Conservation (phyloP, 2,797 vertebrate genomes). For the Fringilla coelebs region DNA sequence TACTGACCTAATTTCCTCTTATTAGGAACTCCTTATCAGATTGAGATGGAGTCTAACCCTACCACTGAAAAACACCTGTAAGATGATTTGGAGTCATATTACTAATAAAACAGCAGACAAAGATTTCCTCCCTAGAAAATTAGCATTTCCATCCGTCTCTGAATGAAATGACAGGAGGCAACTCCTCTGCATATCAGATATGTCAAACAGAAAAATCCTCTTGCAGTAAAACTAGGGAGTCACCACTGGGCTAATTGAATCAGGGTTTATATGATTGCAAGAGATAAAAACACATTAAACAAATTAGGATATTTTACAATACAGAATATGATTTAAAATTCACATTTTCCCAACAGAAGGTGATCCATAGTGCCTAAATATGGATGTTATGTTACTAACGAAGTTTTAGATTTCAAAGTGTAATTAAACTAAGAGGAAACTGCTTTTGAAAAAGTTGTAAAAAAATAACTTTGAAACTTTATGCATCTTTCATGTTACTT, state of each 20-base stretch:
- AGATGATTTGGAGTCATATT: conserved; percentile 69
- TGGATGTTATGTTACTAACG: background rate
- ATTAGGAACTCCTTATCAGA: conserved; percentile 73
- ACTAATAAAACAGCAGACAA: conserved; percentile 66
- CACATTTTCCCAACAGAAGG: conserved; percentile 31
- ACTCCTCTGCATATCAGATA: conserved; percentile 49
- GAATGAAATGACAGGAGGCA: conserved; percentile 38
- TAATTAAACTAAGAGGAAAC: conserved; percentile 25
- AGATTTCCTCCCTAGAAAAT: conserved; percentile 66
- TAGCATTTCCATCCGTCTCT: conserved; percentile 53
- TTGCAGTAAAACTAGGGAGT: conserved; percentile 60
- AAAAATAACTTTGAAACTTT: background rate
- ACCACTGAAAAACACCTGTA: conserved; percentile 71
- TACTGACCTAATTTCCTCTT: conserved; percentile 60
- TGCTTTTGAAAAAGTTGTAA: background rate
- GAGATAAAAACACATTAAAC: conserved; percentile 74
- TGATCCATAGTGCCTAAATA: conserved; percentile 24
- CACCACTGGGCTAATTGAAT: conserved; percentile 68
- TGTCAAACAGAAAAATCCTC: conserved; percentile 43
- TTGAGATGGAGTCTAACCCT: conserved; percentile 66
- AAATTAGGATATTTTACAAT: conserved; percentile 62
- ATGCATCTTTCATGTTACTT: background rate
- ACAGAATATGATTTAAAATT: conserved; percentile 35
- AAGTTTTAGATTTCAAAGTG: conserved; percentile 16
- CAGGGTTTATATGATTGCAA: conserved; percentile 44